These are phyloP conservation scores for Uropetala carovei DNA, from an alignment of 2,888 invertebrate genomes.

Conservation along the genomic window DNA sequence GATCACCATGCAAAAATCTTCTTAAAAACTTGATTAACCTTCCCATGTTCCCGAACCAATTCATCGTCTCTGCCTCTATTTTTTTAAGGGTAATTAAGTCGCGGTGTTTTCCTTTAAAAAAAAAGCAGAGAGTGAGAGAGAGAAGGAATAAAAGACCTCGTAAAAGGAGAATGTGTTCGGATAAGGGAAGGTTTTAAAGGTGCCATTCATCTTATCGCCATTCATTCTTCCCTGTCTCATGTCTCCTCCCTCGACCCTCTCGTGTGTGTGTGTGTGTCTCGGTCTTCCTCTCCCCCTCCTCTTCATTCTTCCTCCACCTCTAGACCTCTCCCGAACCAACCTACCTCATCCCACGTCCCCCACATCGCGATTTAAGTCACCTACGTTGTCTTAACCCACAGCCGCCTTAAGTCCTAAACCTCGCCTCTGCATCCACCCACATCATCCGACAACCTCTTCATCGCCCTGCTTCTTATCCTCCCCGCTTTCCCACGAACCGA, in stretches of 20 bases:
- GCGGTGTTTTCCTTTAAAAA: not conserved
- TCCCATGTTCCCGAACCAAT: not conserved
- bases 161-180: not conserved
- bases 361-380: no score
- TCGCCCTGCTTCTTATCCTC: not conserved
- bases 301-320: not conserved
- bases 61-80: not conserved
- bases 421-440: not conserved
- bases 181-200: conserved; percentile 2
- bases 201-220: not conserved
- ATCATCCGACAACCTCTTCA: not conserved
- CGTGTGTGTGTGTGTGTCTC: no score
- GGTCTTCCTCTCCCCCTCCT: no score
- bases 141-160: not conserved
- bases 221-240: not conserved
- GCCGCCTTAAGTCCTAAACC: not conserved
- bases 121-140: not conserved
- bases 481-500: not conserved
- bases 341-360: no score
- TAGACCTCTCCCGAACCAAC: not conserved
- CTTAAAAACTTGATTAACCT: not conserved
- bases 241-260: no score
- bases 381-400: no score
- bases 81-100: conserved; percentile 12
- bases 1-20: conserved; percentile 3